phyloP scores from a whole-genome alignment of 1,140 invertebrate genomes.

The Cotesia glomerata region DNA sequence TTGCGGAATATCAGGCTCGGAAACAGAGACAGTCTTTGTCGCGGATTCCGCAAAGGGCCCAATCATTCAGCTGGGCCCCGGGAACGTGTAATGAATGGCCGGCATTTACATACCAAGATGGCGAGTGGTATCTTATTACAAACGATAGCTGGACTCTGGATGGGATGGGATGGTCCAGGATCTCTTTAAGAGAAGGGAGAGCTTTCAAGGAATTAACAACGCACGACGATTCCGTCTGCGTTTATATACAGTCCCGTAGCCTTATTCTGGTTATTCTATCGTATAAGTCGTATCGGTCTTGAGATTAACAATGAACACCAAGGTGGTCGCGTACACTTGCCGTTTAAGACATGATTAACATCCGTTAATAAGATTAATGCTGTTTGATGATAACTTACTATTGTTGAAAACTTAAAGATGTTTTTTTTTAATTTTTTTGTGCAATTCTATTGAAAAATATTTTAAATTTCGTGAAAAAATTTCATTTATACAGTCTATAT shows the following conservation, averaged over 20 bases:
- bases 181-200: background rate
- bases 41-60: constrained; percentile 56
- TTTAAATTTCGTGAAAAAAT: no score
- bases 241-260: no score
- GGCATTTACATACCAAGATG: constrained; percentile 64
- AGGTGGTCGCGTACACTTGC: constrained; percentile 61
- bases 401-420: no score
- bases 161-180: constrained; percentile 44
- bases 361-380: constrained; percentile 64
- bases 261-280: no score
- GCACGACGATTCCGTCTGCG: constrained; percentile 31
- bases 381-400: constrained; percentile 1
- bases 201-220: background rate
- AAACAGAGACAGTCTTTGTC: constrained; percentile 52
- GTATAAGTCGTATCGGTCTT: background rate
- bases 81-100: constrained; percentile 58
- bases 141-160: constrained; percentile 35
- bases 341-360: constrained; percentile 64
- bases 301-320: constrained; percentile 53
- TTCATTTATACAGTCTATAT: no score
- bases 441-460: no score
- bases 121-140: constrained; percentile 63
- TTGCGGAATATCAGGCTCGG: constrained; percentile 23
- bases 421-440: background rate
- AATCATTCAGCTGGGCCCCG: constrained; percentile 59